Conservation (phyloP, 2,113 vertebrate genomes). For the Mohoua ochrocephala region DNA sequence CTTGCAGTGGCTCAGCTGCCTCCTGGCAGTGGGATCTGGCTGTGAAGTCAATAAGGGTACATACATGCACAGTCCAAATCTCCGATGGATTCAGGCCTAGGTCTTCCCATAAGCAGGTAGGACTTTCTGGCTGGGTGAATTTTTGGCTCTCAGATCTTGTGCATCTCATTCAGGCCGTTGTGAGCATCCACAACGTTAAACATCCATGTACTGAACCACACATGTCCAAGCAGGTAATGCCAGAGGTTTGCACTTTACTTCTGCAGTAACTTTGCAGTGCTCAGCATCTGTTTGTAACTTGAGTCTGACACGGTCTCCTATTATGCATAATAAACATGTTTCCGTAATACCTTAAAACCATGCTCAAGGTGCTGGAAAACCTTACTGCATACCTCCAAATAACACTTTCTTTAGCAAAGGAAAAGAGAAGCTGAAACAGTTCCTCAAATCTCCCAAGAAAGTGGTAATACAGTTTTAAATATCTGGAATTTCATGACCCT, state of each 20-base stretch:
- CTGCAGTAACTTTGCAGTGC: not conserved
- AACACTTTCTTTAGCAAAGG: not conserved
- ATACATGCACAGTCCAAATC: rapidly evolving
- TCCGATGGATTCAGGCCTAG: not conserved
- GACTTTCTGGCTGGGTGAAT: not conserved
- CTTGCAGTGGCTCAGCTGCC: not conserved
- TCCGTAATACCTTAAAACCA: not conserved
- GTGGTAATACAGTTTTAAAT: not conserved
- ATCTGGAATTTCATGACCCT: not conserved
- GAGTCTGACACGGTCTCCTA: not conserved
- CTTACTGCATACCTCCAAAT: rapidly evolving
- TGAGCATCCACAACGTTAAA: not conserved
- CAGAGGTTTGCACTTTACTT: not conserved
- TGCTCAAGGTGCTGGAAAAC: not conserved
- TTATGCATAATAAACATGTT: not conserved
- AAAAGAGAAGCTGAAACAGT: not conserved
- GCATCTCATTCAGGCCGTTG: not conserved
- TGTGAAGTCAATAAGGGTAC: not conserved
- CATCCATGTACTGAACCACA: not conserved
- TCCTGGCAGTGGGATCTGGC: not conserved
- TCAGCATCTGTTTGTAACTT: not conserved
- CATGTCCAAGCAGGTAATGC: not conserved
- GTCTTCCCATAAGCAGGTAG: not conserved
- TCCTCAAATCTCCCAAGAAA: not conserved
- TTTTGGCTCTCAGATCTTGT: not conserved